A percentile compares a stretch with the other conserved stretches of the same genome.
Conservation (phyloP, 2,888 invertebrate genomes). For the Stratiomys singularior region DNA sequence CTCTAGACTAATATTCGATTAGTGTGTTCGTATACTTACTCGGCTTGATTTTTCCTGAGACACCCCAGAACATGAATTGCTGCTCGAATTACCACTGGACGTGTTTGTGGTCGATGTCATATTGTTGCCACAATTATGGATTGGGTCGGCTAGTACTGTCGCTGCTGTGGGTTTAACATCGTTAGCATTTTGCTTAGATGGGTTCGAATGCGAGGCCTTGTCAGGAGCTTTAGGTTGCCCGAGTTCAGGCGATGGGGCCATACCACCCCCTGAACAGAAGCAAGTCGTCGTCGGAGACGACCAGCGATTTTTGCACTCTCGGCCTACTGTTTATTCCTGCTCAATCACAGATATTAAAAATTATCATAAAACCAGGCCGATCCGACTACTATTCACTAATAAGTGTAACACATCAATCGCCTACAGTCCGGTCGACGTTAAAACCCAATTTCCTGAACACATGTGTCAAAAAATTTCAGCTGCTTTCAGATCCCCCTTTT, state of each 20-base stretch:
- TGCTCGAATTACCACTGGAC: neutral
- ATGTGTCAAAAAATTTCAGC: slow-evolving; percentile 41
- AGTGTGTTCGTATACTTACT: slow-evolving; percentile 21
- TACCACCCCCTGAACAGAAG: slow-evolving; percentile 65
- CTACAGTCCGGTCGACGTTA: neutral
- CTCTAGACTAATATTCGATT: neutral
- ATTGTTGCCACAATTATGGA: slow-evolving; percentile 16
- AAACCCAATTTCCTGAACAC: slow-evolving; percentile 5
- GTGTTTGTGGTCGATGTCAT: slow-evolving; percentile 34
- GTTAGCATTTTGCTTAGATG: slow-evolving; percentile 22
- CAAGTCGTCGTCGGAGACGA: slow-evolving; percentile 6
- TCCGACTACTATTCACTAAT: neutral
- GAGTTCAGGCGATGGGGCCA: slow-evolving; percentile 83
- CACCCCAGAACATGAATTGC: slow-evolving; percentile 29
- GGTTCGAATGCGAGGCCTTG: slow-evolving; percentile 64
- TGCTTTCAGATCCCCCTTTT: slow-evolving; percentile 1
- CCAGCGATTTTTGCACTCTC: neutral
- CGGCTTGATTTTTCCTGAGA: slow-evolving; percentile 19
- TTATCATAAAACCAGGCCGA: too few relatives aligned
- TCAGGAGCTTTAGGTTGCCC: slow-evolving; percentile 81
- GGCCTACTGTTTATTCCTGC: neutral
- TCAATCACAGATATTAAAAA: too few relatives aligned
- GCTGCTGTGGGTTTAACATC: slow-evolving; percentile 21
- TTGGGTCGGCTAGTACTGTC: slow-evolving; percentile 2
- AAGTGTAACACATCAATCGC: neutral